Percentiles rank a stretch among this genome's conserved stretches.
Evolutionary conservation across 2,113 vertebrate species (phyloP).

Genomic region (Eulemur rufifrons): DNA sequence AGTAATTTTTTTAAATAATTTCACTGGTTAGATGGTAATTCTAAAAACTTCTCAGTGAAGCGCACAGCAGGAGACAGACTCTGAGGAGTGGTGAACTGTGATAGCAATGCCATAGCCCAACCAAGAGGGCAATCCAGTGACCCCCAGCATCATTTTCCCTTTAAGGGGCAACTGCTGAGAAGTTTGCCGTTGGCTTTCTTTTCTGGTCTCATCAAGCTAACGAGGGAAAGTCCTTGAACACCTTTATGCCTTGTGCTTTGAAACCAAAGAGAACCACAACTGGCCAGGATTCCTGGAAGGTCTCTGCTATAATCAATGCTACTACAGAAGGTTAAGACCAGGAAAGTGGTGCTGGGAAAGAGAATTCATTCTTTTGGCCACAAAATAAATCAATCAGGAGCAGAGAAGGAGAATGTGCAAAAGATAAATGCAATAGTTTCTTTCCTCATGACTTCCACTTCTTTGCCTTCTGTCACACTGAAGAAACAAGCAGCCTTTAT

Average conservation of each 20-base stretch:
- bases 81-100: background rate
- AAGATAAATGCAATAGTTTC: background rate
- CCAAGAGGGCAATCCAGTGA: background rate
- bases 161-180: background rate
- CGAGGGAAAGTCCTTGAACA: background rate
- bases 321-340: background rate
- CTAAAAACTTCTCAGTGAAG: background rate
- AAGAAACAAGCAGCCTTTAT: background rate
- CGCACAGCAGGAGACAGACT: background rate
- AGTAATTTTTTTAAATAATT: background rate
- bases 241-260: background rate
- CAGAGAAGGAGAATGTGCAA: background rate
- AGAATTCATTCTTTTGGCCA: background rate
- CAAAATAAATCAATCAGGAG: background rate
- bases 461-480: background rate
- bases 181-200: background rate
- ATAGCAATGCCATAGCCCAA: background rate
- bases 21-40: background rate
- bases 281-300: background rate
- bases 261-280: background rate
- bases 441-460: background rate
- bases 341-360: background rate
- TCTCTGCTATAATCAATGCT: background rate
- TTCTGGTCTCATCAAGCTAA: background rate
- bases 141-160: background rate